Conservation (phyloP, 2,113 vertebrate genomes). For the Pteronura brasiliensis region DNA sequence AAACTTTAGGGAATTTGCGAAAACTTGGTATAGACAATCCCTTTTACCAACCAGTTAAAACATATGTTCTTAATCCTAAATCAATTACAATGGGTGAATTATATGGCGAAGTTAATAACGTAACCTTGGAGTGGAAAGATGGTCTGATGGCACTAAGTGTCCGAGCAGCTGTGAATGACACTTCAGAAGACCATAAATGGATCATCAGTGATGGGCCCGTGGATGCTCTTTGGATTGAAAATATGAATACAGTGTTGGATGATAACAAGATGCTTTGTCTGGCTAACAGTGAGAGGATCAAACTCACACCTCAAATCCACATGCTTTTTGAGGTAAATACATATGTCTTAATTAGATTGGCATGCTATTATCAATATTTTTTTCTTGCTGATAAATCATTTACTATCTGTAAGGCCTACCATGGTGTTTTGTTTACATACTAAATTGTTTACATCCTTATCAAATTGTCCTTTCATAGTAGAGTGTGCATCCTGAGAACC, state of each 20-base stretch:
- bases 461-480: not conserved
- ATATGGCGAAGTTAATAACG: constrained; percentile 89
- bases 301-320: constrained; percentile 89
- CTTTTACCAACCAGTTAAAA: constrained; percentile 89
- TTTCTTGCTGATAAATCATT: not conserved
- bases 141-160: constrained; percentile 92
- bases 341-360: not conserved
- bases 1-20: constrained; percentile 84
- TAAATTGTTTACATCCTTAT: not conserved
- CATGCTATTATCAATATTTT: not conserved
- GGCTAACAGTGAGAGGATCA: constrained; percentile 93
- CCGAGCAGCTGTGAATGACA: constrained; percentile 85
- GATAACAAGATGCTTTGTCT: constrained; percentile 95
- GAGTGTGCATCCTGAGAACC: not conserved
- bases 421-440: not conserved
- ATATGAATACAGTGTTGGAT: constrained; percentile 93
- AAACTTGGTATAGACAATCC: constrained; percentile 76
- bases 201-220: constrained; percentile 91
- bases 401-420: not conserved
- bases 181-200: constrained; percentile 89
- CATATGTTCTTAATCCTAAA: constrained; percentile 90
- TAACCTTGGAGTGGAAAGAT: constrained; percentile 93
- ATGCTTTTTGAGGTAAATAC: constrained; percentile 91
- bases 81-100: constrained; percentile 93
- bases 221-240: constrained; percentile 95